A percentile compares a stretch with the other conserved stretches of the same genome.
Conservation (phyloP, 2,113 vertebrate genomes). For the Xiphorhynchus elegans region DNA sequence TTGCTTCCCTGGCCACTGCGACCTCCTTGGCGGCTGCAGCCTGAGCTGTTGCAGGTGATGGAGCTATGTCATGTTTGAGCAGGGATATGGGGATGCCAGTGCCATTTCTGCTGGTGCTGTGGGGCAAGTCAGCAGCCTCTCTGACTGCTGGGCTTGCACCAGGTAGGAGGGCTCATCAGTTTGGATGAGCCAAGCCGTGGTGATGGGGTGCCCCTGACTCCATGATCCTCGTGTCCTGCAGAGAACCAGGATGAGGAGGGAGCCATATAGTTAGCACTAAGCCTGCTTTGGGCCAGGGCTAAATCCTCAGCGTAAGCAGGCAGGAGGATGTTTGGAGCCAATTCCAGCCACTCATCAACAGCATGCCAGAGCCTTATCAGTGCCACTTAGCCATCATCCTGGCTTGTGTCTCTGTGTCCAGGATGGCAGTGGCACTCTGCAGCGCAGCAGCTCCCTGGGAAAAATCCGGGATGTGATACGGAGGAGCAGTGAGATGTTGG, state of each 20-base stretch:
- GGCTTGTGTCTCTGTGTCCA: slow-evolving; percentile 73
- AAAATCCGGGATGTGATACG: slow-evolving; percentile 91
- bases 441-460: slow-evolving; percentile 91
- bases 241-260: not conserved
- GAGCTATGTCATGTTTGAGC: accelerated
- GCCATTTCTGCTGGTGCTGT: not conserved
- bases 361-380: not conserved
- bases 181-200: not conserved
- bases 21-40: not conserved
- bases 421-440: slow-evolving; percentile 91
- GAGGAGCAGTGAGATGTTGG: slow-evolving; percentile 94
- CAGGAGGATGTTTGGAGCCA: not conserved
- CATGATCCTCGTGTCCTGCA: accelerated
- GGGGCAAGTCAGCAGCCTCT: not conserved
- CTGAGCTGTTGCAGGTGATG: not conserved
- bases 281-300: not conserved
- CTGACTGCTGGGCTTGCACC: not conserved
- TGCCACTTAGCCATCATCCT: not conserved
- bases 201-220: not conserved
- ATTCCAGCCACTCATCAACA: not conserved
- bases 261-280: not conserved
- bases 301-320: not conserved
- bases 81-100: not conserved
- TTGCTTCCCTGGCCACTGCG: not conserved
- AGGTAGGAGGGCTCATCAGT: not conserved